These are phyloP conservation scores for Cyclopterus lumpus DNA, from an alignment of 2,797 vertebrate species.

Conservation along the genomic window DNA sequence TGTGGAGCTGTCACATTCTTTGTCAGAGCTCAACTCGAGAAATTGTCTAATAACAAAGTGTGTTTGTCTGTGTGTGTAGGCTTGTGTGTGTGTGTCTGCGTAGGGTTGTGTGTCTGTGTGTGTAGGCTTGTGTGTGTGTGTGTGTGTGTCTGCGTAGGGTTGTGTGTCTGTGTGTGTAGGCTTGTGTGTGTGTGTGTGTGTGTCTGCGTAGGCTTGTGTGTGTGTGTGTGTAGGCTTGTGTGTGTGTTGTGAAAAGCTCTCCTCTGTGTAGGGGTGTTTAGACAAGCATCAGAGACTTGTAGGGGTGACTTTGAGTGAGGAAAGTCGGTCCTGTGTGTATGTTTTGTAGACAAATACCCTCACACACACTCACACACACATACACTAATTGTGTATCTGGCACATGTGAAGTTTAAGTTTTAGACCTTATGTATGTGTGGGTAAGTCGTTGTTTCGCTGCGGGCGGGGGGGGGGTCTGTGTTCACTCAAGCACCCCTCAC, in stretches of 20 bases:
- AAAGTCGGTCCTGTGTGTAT: conserved; percentile 36
- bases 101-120: conserved; percentile 39
- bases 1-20: conserved; percentile 79
- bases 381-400: neutral
- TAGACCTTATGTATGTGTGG: neutral
- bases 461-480: conserved; percentile 24
- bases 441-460: neutral
- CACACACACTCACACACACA: conserved; percentile 1
- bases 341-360: conserved; percentile 48
- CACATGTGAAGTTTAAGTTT: conserved; percentile 5
- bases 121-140: conserved; percentile 40
- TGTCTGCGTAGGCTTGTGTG: conserved; percentile 48
- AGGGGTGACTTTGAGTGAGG: conserved; percentile 46
- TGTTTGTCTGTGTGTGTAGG: conserved; percentile 36
- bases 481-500: conserved; percentile 46
- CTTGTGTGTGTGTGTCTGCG: conserved; percentile 41
- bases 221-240: conserved; percentile 35
- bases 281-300: conserved; percentile 61
- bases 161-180: conserved; percentile 42
- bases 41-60: conserved; percentile 71
- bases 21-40: conserved; percentile 58
- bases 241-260: conserved; percentile 45
- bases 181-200: conserved; percentile 39
- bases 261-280: conserved; percentile 60
- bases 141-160: conserved; percentile 47